A percentile compares a stretch with the other conserved stretches of the same genome.
Conservation (phyloP, 30 jellyfish, hydroid and myxozoan genomes). For the Aurelia aurita region DNA sequence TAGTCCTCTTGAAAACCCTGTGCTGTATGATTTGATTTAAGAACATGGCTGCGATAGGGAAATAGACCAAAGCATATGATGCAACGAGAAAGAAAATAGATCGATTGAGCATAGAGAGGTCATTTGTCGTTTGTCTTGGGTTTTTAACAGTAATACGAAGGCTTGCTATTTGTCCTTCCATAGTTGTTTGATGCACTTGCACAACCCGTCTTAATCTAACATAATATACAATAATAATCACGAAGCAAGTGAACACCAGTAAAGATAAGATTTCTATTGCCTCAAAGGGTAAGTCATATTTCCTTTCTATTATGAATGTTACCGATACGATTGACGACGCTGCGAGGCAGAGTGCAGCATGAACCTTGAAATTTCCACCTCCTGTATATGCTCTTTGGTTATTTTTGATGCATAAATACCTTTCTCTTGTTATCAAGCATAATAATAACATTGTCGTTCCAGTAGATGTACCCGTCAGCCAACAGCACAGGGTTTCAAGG, state of each 20-base stretch:
- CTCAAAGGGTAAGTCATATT: background rate
- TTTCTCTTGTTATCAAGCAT: constrained; percentile 32
- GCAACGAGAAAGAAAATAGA: constrained; percentile 3
- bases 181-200: background rate
- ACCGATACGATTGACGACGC: background rate
- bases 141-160: background rate
- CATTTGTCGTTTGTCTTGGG: background rate
- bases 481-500: constrained; percentile 16
- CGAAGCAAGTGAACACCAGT: background rate
- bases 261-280: constrained; percentile 16
- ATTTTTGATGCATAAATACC: constrained; percentile 9
- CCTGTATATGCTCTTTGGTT: constrained; percentile 11
- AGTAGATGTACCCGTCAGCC: background rate
- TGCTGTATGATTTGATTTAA: background rate
- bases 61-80: constrained; percentile 10
- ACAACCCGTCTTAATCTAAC: constrained; percentile 1
- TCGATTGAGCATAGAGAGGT: background rate
- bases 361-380: background rate
- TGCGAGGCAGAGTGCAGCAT: background rate
- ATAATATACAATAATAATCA: background rate
- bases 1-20: constrained; percentile 1
- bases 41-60: constrained; percentile 4
- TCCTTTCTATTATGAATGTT: background rate
- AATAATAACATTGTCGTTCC: constrained; percentile 14
- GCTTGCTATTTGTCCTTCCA: background rate